phyloP scores from a whole-genome alignment of 2,888 invertebrate species.

The Leucoptera coffeella region DNA sequence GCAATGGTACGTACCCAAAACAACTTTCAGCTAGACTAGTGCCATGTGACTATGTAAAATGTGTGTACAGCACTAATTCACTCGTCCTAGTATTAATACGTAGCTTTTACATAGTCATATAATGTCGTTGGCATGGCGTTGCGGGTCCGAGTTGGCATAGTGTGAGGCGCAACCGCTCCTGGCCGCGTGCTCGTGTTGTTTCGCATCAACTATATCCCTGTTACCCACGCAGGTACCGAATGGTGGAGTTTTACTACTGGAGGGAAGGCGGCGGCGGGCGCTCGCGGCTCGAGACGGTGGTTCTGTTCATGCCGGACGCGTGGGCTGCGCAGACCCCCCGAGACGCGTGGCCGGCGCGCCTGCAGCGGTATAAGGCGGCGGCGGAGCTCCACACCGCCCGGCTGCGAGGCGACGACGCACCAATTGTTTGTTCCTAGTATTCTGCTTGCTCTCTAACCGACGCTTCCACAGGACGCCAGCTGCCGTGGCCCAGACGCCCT shows the following conservation, averaged over 20 bases:
- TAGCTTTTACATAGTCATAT: too few species aligned
- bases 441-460: slow-evolving; percentile 34
- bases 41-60: too few species aligned
- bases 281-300: slow-evolving; percentile 93
- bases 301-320: slow-evolving; percentile 97
- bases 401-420: slow-evolving; percentile 13
- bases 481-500: too few species aligned
- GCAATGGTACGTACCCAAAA: slow-evolving; percentile 91
- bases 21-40: too few species aligned
- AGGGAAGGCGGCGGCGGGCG: slow-evolving; percentile 85
- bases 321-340: slow-evolving; percentile 90
- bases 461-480: background rate
- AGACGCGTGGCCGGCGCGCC: slow-evolving; percentile 81
- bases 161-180: slow-evolving; percentile 11
- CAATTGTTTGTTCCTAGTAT: slow-evolving; percentile 54
- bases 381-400: slow-evolving; percentile 45
- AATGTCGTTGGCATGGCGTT: slow-evolving; percentile 24
- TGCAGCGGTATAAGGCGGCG: slow-evolving; percentile 74
- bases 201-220: slow-evolving; percentile 35
- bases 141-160: slow-evolving; percentile 22
- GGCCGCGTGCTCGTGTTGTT: slow-evolving; percentile 36
- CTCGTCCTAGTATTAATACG: too few species aligned
- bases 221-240: slow-evolving; percentile 88
- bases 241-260: slow-evolving; percentile 98
- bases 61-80: too few species aligned